Evolutionary conservation across 2,113 vertebrate genomes (phyloP), one percentile per base, ranked within the genome.

Genomic region (Etheostoma spectabile): DNA sequence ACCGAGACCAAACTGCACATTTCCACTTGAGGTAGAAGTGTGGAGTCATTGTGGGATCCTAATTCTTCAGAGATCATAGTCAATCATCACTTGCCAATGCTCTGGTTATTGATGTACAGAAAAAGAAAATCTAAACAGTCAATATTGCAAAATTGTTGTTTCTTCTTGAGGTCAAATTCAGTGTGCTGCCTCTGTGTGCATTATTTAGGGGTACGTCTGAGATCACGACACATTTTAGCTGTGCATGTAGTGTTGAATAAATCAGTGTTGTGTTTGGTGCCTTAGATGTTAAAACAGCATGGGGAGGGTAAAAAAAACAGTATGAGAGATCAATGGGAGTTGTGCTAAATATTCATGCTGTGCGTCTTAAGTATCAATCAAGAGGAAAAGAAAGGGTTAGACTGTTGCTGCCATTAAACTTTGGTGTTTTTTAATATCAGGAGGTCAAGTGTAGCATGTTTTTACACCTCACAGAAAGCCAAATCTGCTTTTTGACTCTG

Each of bases 201-300:
- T 90, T 89, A 90, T 91, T 92, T 64, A 87, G 66, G 45, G 55
- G 8, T 18, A 68, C 19, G 56, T 75, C 77, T 85, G 74, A 67
- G 68, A 83, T 81, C 77, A 75, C 68, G 61, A 65, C 64, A 77
- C 63, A 61, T 78, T 84, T 86, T 63, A 57, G 82, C 86, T 71
- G 72, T 13, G 46, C 79, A 65, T 38, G 60, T 76, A 61, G 57
- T 66, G 68, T 79, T 91, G 73, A 88, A 89, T 85, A 86, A 88
- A 76, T 86, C 66, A 79, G 62, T 21, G 60, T 72, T 84, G 68
- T 84, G 64, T 82, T 79, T 75, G 79, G 48, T 64, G 83, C 61
- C 46, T 27, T 24, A 18, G 38, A 84, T 78, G 69, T 82, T 71
- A 56, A 42, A 87, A 87, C 52, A 71, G 68, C 60, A 35, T 6